Evolutionary conservation across 2,113 vertebrate species (phyloP).

Genomic region (Phylloscopus whistleri): DNA sequence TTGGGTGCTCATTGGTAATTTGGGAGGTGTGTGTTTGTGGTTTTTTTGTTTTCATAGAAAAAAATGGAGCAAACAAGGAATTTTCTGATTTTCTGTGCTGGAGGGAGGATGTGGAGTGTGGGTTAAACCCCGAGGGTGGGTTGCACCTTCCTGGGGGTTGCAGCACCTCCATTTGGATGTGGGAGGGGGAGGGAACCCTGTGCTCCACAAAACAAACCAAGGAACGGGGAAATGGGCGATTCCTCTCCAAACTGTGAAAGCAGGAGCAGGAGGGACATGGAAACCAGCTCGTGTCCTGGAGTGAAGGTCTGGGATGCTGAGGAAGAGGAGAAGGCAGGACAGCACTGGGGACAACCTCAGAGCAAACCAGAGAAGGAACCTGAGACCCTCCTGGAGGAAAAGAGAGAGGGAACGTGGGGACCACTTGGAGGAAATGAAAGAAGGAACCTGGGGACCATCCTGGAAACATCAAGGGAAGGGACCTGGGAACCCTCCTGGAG

Average conservation of each 20-base stretch:
- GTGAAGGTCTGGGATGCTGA: background rate
- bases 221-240: accelerated
- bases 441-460: too few relatives aligned
- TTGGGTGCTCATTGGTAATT: background rate
- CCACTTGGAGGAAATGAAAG: too few relatives aligned
- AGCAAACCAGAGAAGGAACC: background rate
- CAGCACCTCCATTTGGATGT: background rate
- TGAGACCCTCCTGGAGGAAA: accelerated
- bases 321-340: background rate
- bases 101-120: background rate
- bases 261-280: background rate
- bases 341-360: accelerated
- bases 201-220: background rate
- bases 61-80: background rate
- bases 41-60: background rate
- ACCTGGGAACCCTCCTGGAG: too few relatives aligned
- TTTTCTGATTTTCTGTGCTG: background rate
- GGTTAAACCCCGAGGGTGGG: too few relatives aligned
- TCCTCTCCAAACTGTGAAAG: background rate
- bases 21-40: background rate
- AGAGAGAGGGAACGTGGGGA: too few relatives aligned
- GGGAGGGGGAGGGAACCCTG: background rate
- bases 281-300: background rate
- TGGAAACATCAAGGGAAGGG: background rate
- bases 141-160: too few relatives aligned